phyloP scores from a whole-genome alignment of 1,140 invertebrate species.

The Drosophila busckii region DNA sequence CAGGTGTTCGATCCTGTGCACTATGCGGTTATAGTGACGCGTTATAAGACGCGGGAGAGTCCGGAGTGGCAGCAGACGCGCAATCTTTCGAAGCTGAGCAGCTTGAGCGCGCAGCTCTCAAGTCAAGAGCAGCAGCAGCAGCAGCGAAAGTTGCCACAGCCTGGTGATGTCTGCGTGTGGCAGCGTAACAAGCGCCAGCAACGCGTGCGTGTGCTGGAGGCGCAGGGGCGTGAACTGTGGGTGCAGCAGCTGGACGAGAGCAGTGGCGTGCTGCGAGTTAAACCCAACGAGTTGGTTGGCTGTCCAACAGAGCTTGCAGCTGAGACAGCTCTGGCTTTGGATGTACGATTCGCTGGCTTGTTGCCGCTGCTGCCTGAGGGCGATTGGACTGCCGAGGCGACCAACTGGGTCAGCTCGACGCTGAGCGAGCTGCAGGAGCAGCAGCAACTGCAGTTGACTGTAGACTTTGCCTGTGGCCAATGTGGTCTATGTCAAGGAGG shows the following conservation, averaged over 20 bases:
- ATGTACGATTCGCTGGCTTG: slow-evolving; percentile 29
- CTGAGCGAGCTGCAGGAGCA: slow-evolving; percentile 1
- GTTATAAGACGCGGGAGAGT: slow-evolving; percentile 8
- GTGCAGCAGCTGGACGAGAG: slow-evolving; percentile 48
- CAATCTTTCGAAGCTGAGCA: neutral
- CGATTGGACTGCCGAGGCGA: slow-evolving; percentile 4
- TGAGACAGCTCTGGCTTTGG: slow-evolving; percentile 26
- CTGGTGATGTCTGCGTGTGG: slow-evolving; percentile 46
- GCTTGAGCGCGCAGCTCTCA: slow-evolving; percentile 10
- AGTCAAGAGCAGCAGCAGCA: neutral
- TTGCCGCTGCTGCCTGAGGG: neutral
- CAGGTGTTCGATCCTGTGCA: slow-evolving; percentile 27
- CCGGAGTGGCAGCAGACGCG: slow-evolving; percentile 8
- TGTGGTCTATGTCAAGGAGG: slow-evolving; percentile 26
- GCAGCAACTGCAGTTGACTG: slow-evolving; percentile 26
- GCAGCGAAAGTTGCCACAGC: neutral
- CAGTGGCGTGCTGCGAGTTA: slow-evolving; percentile 18
- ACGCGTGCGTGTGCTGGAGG: slow-evolving; percentile 39
- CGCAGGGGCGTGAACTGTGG: neutral
- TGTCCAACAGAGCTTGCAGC: slow-evolving; percentile 11
- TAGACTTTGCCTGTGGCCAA: slow-evolving; percentile 30
- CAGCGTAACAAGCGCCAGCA: neutral
- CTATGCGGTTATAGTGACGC: slow-evolving; percentile 19
- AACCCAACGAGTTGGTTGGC: slow-evolving; percentile 11
- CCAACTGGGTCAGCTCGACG: slow-evolving; percentile 6